phyloP scores from a whole-genome alignment of 2,113 vertebrate species.

The Phoenicopterus ruber region DNA sequence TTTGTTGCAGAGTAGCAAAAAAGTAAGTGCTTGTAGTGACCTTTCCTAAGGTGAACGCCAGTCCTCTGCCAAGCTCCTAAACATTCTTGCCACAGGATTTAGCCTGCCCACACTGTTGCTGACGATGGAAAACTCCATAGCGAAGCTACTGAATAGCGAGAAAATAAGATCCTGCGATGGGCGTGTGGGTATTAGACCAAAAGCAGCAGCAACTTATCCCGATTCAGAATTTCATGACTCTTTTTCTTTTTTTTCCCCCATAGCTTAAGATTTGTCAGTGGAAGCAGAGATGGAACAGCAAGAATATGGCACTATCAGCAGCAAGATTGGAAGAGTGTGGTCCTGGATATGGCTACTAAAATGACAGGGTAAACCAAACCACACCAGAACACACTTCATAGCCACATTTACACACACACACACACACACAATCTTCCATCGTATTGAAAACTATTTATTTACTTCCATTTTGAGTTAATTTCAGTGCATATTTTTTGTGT shows the following conservation, averaged over 20 bases:
- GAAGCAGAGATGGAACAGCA: constrained; percentile 94
- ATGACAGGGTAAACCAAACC: constrained; percentile 85
- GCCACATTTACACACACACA: no score
- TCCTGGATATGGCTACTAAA: constrained; percentile 89
- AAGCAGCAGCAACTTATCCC: not conserved
- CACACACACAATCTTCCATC: not conserved
- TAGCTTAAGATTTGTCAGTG: constrained; percentile 95
- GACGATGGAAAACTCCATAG: not conserved
- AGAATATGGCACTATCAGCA: constrained; percentile 95
- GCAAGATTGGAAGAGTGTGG: constrained; percentile 92
- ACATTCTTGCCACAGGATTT: not conserved
- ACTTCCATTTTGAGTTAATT: not conserved
- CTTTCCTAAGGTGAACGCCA: not conserved
- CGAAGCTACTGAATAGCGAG: not conserved
- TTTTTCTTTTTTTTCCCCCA: not conserved
- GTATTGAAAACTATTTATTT: not conserved
- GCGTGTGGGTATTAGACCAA: not conserved
- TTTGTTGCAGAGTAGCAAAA: not conserved
- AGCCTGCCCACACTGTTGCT: not conserved
- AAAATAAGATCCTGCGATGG: not conserved
- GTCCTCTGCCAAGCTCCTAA: not conserved
- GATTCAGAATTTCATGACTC: not conserved
- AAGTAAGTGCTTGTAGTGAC: not conserved
- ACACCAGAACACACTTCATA: not conserved
- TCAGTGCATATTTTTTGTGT: not conserved